A percentile compares a stretch with the other conserved stretches of the same genome.
phyloP scores from a whole-genome alignment of 2,888 invertebrate genomes.

The Trichopria drosophilae region DNA sequence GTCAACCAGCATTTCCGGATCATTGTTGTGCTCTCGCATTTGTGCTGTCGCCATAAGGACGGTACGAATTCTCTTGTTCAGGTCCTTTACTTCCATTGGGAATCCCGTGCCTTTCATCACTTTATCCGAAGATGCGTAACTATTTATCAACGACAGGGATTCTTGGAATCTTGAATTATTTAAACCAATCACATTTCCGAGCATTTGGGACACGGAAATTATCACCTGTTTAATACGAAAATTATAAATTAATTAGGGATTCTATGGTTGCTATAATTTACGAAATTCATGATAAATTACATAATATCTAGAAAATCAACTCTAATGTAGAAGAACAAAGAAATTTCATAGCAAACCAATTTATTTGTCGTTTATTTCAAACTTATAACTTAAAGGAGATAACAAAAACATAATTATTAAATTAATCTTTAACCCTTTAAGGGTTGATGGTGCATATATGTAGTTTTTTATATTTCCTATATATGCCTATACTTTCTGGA shows the following conservation, averaged over 20 bases:
- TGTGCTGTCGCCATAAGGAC: constrained; percentile 94
- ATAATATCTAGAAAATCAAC: constrained; percentile 11
- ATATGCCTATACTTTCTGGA: too few species aligned
- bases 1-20: constrained; percentile 89
- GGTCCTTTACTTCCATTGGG: constrained; percentile 87
- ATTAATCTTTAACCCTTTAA: background rate
- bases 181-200: constrained; percentile 86
- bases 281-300: constrained; percentile 10
- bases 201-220: constrained; percentile 91
- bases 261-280: too few species aligned
- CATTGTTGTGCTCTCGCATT: constrained; percentile 85
- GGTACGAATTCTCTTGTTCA: constrained; percentile 89
- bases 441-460: too few species aligned
- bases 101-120: constrained; percentile 92
- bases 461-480: too few species aligned
- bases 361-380: background rate
- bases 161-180: constrained; percentile 95
- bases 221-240: constrained; percentile 82
- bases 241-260: too few species aligned
- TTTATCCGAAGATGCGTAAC: constrained; percentile 89
- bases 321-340: constrained; percentile 3
- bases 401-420: background rate
- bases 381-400: background rate
- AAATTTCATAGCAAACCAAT: background rate
- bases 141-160: constrained; percentile 88